Evolutionary conservation across 2,888 invertebrate species (phyloP), one percentile per base, ranked within the genome.

Genomic region (Drosophila aldrichi): DNA sequence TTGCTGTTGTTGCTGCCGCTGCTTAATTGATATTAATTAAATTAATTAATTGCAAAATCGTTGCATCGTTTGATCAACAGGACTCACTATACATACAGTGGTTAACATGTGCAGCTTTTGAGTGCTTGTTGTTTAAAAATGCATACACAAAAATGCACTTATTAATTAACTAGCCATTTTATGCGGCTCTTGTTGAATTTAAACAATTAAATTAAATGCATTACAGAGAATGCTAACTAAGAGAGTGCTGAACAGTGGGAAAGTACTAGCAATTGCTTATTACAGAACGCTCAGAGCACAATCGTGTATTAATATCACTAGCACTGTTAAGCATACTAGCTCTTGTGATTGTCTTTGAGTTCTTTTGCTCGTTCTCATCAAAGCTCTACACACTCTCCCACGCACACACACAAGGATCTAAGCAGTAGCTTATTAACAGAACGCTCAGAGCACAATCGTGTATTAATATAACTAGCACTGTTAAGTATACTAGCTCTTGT

Each of bases 1-100:
- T 51, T 48, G 38, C 44, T 25, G 48, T 38, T 46, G 49, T 34
- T 43, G 43, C n/a, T 52, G 2, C 18, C 3, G 29, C 29, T 57
- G 54, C 51, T 56, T 55, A 87, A 84, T 84, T 81, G 88, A 84
- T 84, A 81, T 85, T 85, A 79, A 85, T 89, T 87, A 74, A 84
- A 67, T 75, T 57, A 89, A 84, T 84, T 88, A 84, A 86, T 88
- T 86, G 79, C 66, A 71, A 86, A 78, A 78, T 69, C 77, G 69
- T 58, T 74, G 12, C 64, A 59, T 48, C 69, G 71, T 62, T 68
- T 60, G 59, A 75, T 63, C 64, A 75, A 68, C 70, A 44, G 25
- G 9, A 12, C 22, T 38, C 34, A 32, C n/a, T 9, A 25, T 2
- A n/a, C 1, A n/a, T 6, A 2, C 48, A 36, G 29, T 48, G 22